Evolutionary conservation across 2,797 vertebrate species (phyloP).

Genomic region (Melopsittacus undulatus): DNA sequence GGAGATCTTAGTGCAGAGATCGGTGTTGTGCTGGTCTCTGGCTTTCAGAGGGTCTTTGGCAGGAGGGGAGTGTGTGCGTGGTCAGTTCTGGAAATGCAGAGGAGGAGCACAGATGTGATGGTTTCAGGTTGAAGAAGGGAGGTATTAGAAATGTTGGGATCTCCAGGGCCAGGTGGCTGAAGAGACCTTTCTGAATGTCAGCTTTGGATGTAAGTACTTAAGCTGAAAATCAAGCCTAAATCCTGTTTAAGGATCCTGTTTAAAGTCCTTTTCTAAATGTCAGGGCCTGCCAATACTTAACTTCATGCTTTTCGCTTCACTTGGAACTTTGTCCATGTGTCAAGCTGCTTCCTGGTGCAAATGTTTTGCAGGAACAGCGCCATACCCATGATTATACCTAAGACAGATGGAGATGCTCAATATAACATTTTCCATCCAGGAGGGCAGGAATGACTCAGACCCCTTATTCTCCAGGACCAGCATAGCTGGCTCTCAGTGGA

Average conservation of each 20-base stretch:
- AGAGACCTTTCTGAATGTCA: background rate
- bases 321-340: background rate
- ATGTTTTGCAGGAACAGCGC: slow-evolving; percentile 15
- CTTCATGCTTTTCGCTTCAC: background rate
- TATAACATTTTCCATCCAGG: background rate
- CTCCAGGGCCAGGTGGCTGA: slow-evolving; percentile 5
- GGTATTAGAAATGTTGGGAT: background rate
- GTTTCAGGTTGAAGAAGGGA: background rate
- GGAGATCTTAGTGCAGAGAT: background rate
- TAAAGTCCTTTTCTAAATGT: slow-evolving; percentile 25
- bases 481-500: background rate
- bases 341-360: slow-evolving; percentile 32
- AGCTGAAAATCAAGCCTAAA: slow-evolving; percentile 8
- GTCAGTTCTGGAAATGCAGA: background rate
- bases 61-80: background rate
- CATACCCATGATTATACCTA: background rate
- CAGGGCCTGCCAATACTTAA: background rate
- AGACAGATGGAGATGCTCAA: background rate
- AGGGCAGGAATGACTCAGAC: background rate
- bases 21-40: background rate
- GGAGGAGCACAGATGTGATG: background rate
- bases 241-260: slow-evolving; percentile 9
- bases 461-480: background rate
- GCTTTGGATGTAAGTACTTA: slow-evolving; percentile 2
- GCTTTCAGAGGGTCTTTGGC: background rate